Evolutionary conservation across 2,888 invertebrate genomes (phyloP).

Genomic region (Apodemia duryi): DNA sequence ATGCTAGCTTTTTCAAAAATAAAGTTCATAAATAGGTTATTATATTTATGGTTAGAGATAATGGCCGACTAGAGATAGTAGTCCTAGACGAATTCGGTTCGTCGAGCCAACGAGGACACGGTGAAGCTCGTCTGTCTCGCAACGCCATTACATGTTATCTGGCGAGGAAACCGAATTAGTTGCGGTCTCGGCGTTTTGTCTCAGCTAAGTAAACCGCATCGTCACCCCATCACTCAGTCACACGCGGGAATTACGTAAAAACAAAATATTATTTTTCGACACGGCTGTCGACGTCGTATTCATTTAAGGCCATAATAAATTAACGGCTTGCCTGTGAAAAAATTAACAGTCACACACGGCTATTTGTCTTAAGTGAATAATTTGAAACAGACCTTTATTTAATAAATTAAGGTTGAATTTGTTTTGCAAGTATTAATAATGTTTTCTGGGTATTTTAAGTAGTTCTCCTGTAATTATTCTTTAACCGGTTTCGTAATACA

Average conservation of each 20-base stretch:
- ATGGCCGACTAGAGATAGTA: too few species aligned
- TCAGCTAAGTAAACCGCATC: slow-evolving; percentile 42
- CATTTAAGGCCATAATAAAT: slow-evolving; percentile 51
- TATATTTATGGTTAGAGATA: too few species aligned
- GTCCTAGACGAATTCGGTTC: too few species aligned
- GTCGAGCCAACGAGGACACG: background rate
- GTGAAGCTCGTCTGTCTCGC: background rate
- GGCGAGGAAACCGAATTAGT: slow-evolving; percentile 23
- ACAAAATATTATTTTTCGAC: slow-evolving; percentile 63
- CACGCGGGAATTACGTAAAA: slow-evolving; percentile 59
- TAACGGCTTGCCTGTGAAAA: slow-evolving; percentile 32
- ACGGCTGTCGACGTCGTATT: slow-evolving; percentile 61
- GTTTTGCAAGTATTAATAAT: background rate
- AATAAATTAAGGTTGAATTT: background rate
- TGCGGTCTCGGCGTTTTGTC: slow-evolving; percentile 26
- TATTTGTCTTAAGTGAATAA: slow-evolving; percentile 24
- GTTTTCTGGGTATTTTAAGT: slow-evolving; percentile 6
- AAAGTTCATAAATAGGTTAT: too few species aligned
- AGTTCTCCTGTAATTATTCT: background rate
- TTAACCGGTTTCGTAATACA: too few species aligned
- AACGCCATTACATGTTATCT: slow-evolving; percentile 10
- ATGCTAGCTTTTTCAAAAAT: too few species aligned
- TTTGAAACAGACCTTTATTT: slow-evolving; percentile 7
- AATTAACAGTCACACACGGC: slow-evolving; percentile 23
- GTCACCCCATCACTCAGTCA: slow-evolving; percentile 57